Percentiles rank a stretch among this genome's conserved stretches.
Conservation (phyloP, 2,888 invertebrate genomes). For the Sarcophaga subvicina region DNA sequence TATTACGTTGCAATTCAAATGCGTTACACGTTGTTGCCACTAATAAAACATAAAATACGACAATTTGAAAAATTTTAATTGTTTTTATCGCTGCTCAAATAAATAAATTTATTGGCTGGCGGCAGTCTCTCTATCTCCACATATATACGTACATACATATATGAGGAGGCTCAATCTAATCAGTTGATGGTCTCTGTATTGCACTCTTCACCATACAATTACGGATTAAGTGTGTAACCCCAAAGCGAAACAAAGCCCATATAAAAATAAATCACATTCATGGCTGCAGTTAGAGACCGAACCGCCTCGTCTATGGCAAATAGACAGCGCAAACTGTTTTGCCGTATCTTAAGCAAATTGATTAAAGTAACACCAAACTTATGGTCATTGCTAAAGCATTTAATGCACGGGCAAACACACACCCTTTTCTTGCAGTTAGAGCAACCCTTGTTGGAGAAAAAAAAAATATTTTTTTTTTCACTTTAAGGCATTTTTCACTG, state of each 20-base stretch:
- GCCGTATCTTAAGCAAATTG: neutral
- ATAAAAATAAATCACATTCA: neutral
- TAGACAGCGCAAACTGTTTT: neutral
- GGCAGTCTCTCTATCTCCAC: neutral
- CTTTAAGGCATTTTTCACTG: slow-evolving; percentile 55
- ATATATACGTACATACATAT: no score
- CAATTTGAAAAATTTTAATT: slow-evolving; percentile 62
- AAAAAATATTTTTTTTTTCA: neutral
- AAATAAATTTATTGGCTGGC: neutral
- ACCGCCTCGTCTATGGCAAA: neutral
- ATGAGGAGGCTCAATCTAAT: no score
- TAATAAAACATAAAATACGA: slow-evolving; percentile 51
- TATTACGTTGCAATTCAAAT: slow-evolving; percentile 19
- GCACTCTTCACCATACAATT: no score
- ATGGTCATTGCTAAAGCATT: neutral
- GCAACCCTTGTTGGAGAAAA: neutral
- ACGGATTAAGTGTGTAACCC: no score
- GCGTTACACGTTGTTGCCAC: slow-evolving; percentile 61
- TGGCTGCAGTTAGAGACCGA: no score
- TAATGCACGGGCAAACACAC: neutral
- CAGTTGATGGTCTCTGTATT: no score
- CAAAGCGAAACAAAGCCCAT: neutral
- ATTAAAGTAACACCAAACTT: neutral
- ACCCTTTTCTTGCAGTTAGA: neutral
- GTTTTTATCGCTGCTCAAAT: slow-evolving; percentile 30